A percentile compares a stretch with the other conserved stretches of the same genome.
phyloP scores from a whole-genome alignment of 2,797 vertebrate genomes.

The Lacerta viridis region DNA sequence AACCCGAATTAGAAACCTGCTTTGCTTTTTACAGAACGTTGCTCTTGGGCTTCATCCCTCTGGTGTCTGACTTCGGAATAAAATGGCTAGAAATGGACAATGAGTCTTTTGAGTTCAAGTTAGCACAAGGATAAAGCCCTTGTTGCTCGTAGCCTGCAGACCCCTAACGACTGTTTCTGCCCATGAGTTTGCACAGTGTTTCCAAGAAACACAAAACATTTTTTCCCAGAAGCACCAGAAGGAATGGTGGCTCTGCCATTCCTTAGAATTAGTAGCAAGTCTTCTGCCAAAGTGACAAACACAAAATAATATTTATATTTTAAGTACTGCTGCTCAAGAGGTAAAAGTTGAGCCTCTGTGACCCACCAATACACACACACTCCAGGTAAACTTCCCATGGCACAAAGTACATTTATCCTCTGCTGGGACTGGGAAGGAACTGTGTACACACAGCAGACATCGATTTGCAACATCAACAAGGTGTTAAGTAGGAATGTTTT shows the following conservation, averaged over 20 bases:
- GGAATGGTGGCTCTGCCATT: background rate
- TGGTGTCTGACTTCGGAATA: no score
- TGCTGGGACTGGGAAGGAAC: background rate
- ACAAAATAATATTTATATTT: background rate
- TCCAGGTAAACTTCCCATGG: no score
- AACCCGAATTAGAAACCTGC: no score
- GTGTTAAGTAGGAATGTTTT: background rate
- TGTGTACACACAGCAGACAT: background rate
- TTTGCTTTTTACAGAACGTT: no score
- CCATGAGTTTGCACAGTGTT: background rate
- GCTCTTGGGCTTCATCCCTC: no score
- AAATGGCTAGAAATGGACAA: no score
- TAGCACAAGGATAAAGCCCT: background rate
- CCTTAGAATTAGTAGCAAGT: background rate
- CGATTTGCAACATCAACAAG: background rate
- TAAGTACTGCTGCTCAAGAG: background rate
- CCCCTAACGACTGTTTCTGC: rapidly evolving
- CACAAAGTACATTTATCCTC: background rate
- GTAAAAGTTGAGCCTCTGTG: background rate
- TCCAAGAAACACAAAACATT: background rate
- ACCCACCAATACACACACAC: background rate
- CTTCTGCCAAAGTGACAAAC: rapidly evolving
- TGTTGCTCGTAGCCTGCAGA: rapidly evolving
- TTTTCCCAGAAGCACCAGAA: background rate
- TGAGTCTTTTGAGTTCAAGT: background rate